phyloP scores from a whole-genome alignment of 2,888 invertebrate species.

The Emmelina monodactyla region DNA sequence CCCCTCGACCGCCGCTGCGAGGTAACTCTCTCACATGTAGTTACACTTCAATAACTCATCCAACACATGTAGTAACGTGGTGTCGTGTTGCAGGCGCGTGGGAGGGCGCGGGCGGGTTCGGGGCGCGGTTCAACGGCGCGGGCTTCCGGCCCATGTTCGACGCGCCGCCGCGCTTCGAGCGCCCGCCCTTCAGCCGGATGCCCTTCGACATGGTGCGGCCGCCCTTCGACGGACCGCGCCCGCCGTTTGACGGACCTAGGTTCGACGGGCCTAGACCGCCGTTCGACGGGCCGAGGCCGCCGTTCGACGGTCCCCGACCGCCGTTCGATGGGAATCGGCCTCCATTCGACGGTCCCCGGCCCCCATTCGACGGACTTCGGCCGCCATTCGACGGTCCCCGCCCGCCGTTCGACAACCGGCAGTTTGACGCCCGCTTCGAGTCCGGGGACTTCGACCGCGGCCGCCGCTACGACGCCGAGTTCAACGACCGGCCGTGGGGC shows the following conservation, averaged over 20 bases:
- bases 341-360: conserved; percentile 29
- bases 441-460: conserved; percentile 22
- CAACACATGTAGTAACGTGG: conserved; percentile 2
- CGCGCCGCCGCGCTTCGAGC: conserved; percentile 20
- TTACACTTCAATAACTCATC: not conserved
- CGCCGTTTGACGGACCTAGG: conserved; percentile 31
- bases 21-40: conserved; percentile 24
- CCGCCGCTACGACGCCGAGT: conserved; percentile 24
- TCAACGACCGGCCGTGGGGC: conserved; percentile 41
- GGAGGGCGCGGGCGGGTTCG: conserved; percentile 44
- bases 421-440: not conserved
- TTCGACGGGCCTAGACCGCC: conserved; percentile 32
- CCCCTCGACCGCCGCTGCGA: conserved; percentile 43
- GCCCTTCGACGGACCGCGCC: conserved; percentile 32
- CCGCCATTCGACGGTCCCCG: conserved; percentile 29
- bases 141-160: conserved; percentile 20
- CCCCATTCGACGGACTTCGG: conserved; percentile 34
- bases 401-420: conserved; percentile 26
- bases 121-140: conserved; percentile 49
- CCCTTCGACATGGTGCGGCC: conserved; percentile 30
- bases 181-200: conserved; percentile 21
- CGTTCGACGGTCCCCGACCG: conserved; percentile 26
- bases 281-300: conserved; percentile 30
- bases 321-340: conserved; percentile 27
- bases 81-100: conserved; percentile 39